These are phyloP conservation scores for Polypterus senegalus DNA, from an alignment of 2,113 vertebrate species.

Conservation along the genomic window DNA sequence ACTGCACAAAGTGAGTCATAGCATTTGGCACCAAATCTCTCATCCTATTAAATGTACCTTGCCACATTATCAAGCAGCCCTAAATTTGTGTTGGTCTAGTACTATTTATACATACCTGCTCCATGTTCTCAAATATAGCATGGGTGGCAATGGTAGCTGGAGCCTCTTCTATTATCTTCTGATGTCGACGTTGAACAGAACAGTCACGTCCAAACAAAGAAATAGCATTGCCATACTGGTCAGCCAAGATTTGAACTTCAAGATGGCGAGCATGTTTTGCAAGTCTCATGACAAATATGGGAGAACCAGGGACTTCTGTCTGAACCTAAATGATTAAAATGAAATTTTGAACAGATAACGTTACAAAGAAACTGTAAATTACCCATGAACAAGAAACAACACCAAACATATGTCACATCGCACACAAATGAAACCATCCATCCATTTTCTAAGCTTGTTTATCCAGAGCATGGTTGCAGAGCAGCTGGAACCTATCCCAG, in stretches of 20 bases:
- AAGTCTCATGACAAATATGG: slow-evolving; percentile 91
- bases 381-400: too few relatives aligned
- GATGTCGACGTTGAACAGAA: slow-evolving; percentile 89
- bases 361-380: too few relatives aligned
- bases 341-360: too few relatives aligned
- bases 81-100: neutral
- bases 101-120: slow-evolving; percentile 53
- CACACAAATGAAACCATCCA: too few relatives aligned
- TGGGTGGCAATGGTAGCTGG: slow-evolving; percentile 84
- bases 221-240: slow-evolving; percentile 93
- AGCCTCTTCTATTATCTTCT: slow-evolving; percentile 97
- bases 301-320: slow-evolving; percentile 87
- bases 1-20: neutral
- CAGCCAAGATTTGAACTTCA: slow-evolving; percentile 93
- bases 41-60: neutral
- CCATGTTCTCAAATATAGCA: slow-evolving; percentile 88
- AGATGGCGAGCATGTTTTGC: slow-evolving; percentile 92
- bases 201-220: slow-evolving; percentile 94
- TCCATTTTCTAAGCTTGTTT: too few relatives aligned
- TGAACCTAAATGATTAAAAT: slow-evolving; percentile 61
- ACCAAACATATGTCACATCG: too few relatives aligned
- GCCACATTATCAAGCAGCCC: neutral
- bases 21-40: neutral
- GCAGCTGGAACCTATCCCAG: too few relatives aligned
- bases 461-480: too few relatives aligned